Conservation (phyloP, 1,140 invertebrate genomes). For the Goniozus legneri region DNA sequence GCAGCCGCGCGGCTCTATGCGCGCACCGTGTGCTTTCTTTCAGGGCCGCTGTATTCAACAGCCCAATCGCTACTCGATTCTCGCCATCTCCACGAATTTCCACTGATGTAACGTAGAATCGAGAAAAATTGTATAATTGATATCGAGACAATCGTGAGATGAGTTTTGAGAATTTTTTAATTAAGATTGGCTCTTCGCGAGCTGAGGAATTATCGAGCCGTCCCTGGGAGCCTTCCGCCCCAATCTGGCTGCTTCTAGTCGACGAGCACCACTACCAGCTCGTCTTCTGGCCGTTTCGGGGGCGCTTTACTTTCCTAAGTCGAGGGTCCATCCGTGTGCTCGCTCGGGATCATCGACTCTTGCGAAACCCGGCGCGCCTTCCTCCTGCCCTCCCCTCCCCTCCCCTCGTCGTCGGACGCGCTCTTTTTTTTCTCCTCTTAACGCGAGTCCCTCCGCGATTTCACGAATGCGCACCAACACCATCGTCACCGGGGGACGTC, state of each 20-base stretch:
- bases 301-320: conserved; percentile 12
- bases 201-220: neutral
- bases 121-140: too few relatives aligned
- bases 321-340: neutral
- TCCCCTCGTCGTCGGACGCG: neutral
- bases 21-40: too few relatives aligned
- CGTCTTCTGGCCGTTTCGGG: conserved; percentile 16
- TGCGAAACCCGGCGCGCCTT: too few relatives aligned
- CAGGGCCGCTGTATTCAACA: too few relatives aligned
- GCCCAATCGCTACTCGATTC: neutral
- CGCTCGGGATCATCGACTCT: neutral
- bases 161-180: too few relatives aligned
- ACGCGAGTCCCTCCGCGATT: conserved; percentile 1
- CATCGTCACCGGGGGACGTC: conserved; percentile 11
- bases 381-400: neutral
- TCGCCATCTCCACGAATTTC: neutral
- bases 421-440: conserved; percentile 1
- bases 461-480: conserved; percentile 12
- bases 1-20: neutral
- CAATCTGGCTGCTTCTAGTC: conserved; percentile 9
- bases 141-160: too few relatives aligned
- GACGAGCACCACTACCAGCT: conserved; percentile 1
- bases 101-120: too few relatives aligned
- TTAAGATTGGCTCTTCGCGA: too few relatives aligned
- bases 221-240: neutral